Conservation (phyloP, 2,888 invertebrate genomes). For the Tiliacea citrago region DNA sequence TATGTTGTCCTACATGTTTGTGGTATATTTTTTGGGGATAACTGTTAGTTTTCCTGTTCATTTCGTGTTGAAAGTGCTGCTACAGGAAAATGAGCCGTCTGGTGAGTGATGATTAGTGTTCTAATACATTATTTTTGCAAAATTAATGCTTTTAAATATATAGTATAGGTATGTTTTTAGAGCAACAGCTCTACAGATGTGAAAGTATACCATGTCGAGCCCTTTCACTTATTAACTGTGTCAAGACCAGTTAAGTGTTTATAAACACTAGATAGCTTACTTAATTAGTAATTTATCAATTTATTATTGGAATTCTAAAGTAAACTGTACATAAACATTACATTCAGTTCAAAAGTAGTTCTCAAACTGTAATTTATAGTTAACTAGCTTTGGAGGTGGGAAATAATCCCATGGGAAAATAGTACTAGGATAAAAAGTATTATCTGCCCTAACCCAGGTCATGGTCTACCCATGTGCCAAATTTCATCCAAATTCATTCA, state of each 20-base stretch:
- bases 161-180: not conserved
- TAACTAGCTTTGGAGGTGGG: too few relatives aligned
- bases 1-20: constrained; percentile 86
- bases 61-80: constrained; percentile 85
- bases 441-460: too few relatives aligned
- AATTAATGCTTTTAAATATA: not conserved
- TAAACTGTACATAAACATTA: not conserved
- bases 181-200: constrained; percentile 10
- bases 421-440: too few relatives aligned
- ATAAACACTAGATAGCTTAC: not conserved
- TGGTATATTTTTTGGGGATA: constrained; percentile 87
- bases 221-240: constrained; percentile 50
- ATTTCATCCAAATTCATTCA: too few relatives aligned
- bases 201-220: constrained; percentile 12
- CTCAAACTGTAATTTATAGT: not conserved
- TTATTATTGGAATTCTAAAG: not conserved
- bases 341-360: constrained; percentile 1
- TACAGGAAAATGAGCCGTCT: constrained; percentile 84
- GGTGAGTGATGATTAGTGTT: constrained; percentile 82
- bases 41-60: constrained; percentile 87
- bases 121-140: not conserved
- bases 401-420: too few relatives aligned
- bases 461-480: too few relatives aligned
- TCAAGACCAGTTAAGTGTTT: constrained; percentile 6
- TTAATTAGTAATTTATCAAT: not conserved